Percentiles rank a stretch among this genome's conserved stretches.
These are phyloP conservation scores for Malurus cyaneus DNA, from an alignment of 2,113 vertebrate species.

Conservation along the genomic window DNA sequence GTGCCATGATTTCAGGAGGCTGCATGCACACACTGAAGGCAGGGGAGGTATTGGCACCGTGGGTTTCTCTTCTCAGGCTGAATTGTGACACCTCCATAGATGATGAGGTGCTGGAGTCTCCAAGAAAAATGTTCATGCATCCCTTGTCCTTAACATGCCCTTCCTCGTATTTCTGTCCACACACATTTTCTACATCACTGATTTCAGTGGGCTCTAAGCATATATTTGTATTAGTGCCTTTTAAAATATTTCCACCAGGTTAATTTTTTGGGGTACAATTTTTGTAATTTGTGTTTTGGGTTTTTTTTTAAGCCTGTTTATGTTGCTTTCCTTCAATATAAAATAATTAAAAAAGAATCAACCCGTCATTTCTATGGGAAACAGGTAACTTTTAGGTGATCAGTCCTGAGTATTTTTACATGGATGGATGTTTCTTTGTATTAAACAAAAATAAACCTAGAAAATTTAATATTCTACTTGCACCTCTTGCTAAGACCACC, in stretches of 20 bases:
- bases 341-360: not conserved
- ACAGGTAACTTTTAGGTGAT: not conserved
- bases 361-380: not conserved
- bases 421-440: not conserved
- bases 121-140: not conserved
- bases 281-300: not conserved
- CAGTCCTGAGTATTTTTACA: not conserved
- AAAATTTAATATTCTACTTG: not conserved
- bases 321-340: not conserved
- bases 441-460: not conserved
- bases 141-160: not conserved
- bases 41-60: not conserved
- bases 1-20: not conserved
- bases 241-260: not conserved
- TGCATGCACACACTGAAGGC: not conserved
- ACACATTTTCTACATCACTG: not conserved
- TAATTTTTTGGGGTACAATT: not conserved
- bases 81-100: not conserved
- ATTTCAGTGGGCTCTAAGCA: not conserved
- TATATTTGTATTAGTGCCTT: not conserved
- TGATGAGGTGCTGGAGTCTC: not conserved
- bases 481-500: not conserved
- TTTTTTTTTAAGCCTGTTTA: not conserved
- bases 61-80: not conserved
- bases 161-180: not conserved